phyloP scores from a whole-genome alignment of 2,113 vertebrate species.

The Dendrocopos noguchii region DNA sequence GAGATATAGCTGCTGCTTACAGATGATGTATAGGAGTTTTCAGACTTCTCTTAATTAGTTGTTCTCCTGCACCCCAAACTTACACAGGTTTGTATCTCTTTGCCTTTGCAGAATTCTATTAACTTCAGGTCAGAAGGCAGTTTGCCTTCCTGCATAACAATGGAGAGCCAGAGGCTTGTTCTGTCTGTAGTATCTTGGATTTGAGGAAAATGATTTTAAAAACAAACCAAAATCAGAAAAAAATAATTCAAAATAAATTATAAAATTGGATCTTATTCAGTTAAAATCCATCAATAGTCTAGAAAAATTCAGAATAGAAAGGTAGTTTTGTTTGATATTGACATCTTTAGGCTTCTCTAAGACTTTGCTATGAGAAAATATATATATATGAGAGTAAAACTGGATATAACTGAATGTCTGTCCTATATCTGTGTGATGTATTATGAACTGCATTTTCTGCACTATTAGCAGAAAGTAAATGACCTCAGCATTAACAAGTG shows the following conservation, averaged over 20 bases:
- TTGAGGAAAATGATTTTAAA: neutral
- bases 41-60: neutral
- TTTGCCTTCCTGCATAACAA: neutral
- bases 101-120: slow-evolving; percentile 13
- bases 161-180: neutral
- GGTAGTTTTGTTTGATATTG: neutral
- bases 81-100: neutral
- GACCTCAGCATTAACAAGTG: neutral
- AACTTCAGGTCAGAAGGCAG: neutral
- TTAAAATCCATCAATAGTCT: neutral
- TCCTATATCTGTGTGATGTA: neutral
- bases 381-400: too few species aligned
- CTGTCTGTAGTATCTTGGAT: neutral
- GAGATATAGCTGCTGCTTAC: neutral
- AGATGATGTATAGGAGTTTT: neutral
- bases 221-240: neutral
- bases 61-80: neutral
- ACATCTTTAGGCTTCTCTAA: neutral
- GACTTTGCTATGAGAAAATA: neutral
- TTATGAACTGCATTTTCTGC: neutral
- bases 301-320: neutral
- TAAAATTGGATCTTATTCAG: neutral
- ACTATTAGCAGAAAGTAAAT: neutral
- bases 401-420: neutral
- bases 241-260: neutral